phyloP scores from a whole-genome alignment of 2,797 vertebrate genomes.

The Rallus crepitans region DNA sequence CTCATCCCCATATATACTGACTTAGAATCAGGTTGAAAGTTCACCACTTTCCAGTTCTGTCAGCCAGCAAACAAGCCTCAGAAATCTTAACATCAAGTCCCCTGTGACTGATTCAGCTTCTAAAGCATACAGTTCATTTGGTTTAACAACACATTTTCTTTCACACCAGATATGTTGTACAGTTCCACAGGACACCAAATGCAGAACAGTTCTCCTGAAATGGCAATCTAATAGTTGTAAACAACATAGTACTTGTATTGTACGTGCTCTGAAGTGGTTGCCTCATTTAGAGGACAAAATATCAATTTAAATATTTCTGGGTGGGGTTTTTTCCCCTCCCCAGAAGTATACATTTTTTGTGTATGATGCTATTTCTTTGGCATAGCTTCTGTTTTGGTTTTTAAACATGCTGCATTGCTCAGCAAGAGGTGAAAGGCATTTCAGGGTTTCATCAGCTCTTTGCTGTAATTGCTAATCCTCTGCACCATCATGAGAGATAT shows the following conservation, averaged over 20 bases:
- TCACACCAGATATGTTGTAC: not conserved
- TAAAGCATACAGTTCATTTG: constrained; percentile 25
- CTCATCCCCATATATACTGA: not conserved
- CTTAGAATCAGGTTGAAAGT: constrained; percentile 22
- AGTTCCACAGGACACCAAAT: not conserved
- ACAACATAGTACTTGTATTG: not conserved
- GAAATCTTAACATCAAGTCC: not conserved
- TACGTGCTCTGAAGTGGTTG: not conserved
- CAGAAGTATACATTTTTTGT: not conserved
- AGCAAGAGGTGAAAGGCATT: not conserved
- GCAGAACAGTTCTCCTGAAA: not conserved
- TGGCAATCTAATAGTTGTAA: not conserved
- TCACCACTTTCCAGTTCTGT: constrained; percentile 20
- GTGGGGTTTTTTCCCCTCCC: not conserved
- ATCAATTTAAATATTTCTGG: not conserved
- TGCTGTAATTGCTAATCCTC: not conserved
- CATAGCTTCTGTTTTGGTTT: not conserved
- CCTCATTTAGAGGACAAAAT: not conserved
- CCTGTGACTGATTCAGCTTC: not conserved
- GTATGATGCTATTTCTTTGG: not conserved
- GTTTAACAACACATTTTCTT: constrained; percentile 19
- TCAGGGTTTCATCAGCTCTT: not conserved
- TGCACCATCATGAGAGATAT: not conserved
- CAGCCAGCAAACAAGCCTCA: constrained; percentile 1
- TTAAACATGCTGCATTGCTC: not conserved